Conservation (phyloP, 2,888 invertebrate genomes). For the Germaria angustata region DNA sequence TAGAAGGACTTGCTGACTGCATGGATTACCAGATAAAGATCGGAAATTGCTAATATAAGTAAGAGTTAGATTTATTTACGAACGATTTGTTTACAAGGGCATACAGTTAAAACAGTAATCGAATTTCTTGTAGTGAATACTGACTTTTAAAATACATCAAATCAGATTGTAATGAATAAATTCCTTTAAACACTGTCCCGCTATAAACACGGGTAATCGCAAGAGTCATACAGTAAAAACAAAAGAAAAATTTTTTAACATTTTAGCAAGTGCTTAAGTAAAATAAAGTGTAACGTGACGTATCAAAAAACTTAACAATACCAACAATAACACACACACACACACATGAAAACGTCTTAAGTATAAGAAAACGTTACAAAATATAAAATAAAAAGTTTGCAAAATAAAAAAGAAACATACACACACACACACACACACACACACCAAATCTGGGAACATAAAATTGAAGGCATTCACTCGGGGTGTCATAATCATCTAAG, state of each 20-base stretch:
- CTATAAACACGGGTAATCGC: slow-evolving; percentile 5
- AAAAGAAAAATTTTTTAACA: slow-evolving; percentile 28
- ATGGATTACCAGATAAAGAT: no score
- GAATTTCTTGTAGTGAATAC: no score
- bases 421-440: no score
- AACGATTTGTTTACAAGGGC: no score
- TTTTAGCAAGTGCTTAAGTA: slow-evolving; percentile 48
- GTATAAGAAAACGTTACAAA: slow-evolving; percentile 26
- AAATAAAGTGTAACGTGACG: slow-evolving; percentile 41
- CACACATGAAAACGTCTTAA: slow-evolving; percentile 34
- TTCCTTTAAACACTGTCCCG: background rate
- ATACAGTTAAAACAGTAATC: no score
- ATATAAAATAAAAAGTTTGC: slow-evolving; percentile 1
- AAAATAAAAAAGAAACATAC: slow-evolving; percentile 18
- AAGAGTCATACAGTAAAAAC: slow-evolving; percentile 13
- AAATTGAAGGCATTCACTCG: slow-evolving; percentile 40
- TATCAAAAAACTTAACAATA: background rate
- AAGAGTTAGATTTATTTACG: no score
- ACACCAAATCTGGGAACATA: slow-evolving; percentile 7
- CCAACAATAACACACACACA: no score
- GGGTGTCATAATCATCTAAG: slow-evolving; percentile 39
- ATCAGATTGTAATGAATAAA: background rate
- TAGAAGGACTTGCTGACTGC: no score
- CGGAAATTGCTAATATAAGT: no score
- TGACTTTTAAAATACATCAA: no score